Evolutionary conservation across 2,113 vertebrate species (phyloP).

Genomic region (Mustelus asterias): DNA sequence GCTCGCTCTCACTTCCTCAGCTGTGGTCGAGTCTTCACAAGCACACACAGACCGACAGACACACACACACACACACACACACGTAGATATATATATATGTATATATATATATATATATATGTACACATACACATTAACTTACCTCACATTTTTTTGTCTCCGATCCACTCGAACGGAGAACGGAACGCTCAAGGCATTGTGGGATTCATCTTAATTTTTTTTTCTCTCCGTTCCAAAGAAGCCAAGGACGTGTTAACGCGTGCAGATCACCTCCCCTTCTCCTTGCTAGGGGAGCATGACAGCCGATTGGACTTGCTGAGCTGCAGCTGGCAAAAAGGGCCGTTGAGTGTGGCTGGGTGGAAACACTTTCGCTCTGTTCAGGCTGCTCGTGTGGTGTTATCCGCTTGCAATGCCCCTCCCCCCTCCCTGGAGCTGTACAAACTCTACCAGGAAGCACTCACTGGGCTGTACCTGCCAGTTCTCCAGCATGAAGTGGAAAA

Average conservation of each 20-base stretch:
- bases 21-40: background rate
- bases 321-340: conserved; percentile 44
- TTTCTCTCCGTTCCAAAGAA: conserved; percentile 39
- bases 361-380: conserved; percentile 45
- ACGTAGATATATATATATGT: background rate
- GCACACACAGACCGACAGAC: background rate
- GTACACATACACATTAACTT: conserved; percentile 46
- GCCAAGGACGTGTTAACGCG: conserved; percentile 44
- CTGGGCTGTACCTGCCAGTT: conserved; percentile 47
- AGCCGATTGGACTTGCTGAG: conserved; percentile 45
- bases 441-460: conserved; percentile 54
- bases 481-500: conserved; percentile 38
- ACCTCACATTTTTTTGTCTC: conserved; percentile 57
- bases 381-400: conserved; percentile 53
- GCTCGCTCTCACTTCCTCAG: conserved; percentile 39
- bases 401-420: conserved; percentile 55
- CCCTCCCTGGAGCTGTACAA: conserved; percentile 53
- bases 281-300: conserved; percentile 51
- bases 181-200: conserved; percentile 52
- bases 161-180: conserved; percentile 46
- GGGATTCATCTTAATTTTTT: conserved; percentile 45
- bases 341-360: conserved; percentile 43
- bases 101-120: background rate
- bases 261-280: conserved; percentile 34
- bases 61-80: background rate